Evolutionary conservation across 2,113 vertebrate genomes (phyloP), one percentile per base, ranked within the genome.

Genomic region (Hippocampus comes): DNA sequence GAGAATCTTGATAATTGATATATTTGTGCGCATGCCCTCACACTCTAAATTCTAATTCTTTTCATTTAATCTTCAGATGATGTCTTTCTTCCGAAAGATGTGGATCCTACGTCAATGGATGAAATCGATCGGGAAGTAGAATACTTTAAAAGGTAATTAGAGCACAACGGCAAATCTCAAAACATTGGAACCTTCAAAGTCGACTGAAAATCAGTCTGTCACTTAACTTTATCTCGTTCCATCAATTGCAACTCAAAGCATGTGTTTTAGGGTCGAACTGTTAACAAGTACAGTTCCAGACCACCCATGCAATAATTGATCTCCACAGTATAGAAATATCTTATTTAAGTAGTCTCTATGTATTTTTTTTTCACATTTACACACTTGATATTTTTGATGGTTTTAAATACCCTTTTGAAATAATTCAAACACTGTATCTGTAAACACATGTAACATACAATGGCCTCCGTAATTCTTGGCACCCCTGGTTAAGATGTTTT

Each of bases 71-170:
- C 74, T 59, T 21, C 78, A 99, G 97, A 99, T 87, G 97, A 99
- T 21, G 96, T 99, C 64, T 99, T 99, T 92, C 95, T 99, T 77
- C 97, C 97, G 76, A 99, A 98, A 94, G 97, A 99, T 80, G 85
- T 94, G 74, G 97, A 99, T 2, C 93, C 95, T 68, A 94, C 88
- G 48, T 95, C 99, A 89, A 97, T 99, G 97, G 97, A 99, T 34
- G 97, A 99, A 86, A 99, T 95, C 10, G 97, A 99, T 90, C 92
- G 97, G 51, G 97, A 99, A 89, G 97, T 99, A 86, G 97, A 99
- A 77, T 97, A 99, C 91, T 99, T 99, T 81, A 99, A 98, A 92
- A 95, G 97, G 97, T 98, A 25, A 72, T 11, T 2, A 1, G 41
- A 30, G 15, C 17, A 21, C 9, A 53, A 9, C 21, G 30, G 5